Evolutionary conservation across 2,113 vertebrate species (phyloP), one percentile per base, ranked within the genome.

Genomic region (Gorsachius goisagi): DNA sequence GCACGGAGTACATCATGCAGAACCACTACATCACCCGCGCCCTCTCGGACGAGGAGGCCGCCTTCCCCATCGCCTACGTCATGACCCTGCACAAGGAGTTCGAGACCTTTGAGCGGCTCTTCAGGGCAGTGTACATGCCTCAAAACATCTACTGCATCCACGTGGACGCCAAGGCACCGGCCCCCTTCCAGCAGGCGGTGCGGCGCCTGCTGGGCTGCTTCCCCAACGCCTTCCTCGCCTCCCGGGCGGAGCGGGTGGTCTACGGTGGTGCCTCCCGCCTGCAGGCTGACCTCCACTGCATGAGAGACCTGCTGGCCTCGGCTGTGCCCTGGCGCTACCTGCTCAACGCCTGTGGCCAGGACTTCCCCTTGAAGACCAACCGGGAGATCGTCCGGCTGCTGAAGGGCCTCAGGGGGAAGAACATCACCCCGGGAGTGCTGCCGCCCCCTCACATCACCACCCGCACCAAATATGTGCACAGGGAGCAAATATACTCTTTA

Each of bases 331-430:
- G 97, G 97, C 76, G 56, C 33, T 97, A 97, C 5, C 60, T 93
- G 33, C 73, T 98, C 94, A 98, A 98, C 83, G 53, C 90, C 33
- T 98, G 98, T 1, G 96, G 96, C 21, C 98, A 98, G 41, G 96
- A 98, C 47, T 97, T 98, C 45, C 98, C 97, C 28, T 90, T 98
- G 92, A 97, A 97, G 50, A 98, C 96, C 82, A 98, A 94, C 82
- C 77, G 18, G 94, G 97, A 98, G 45, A 98, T 98, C 0, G n/a
- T 98, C 15, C 96, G 6, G 35, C 60, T 39, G 32, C 97, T 98
- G 72, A 97, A 98, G 60, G 19, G 59, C 2, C 83, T 88, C 1
- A 71, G 89, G 56, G 95, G 95, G 27, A 96, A 97, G 58, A 97
- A 98, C 9, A 37, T 97, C 32, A 97, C 97, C 15, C 96, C 97